phyloP scores from a whole-genome alignment of 2,888 invertebrate species.

The Branchellion lobata region DNA sequence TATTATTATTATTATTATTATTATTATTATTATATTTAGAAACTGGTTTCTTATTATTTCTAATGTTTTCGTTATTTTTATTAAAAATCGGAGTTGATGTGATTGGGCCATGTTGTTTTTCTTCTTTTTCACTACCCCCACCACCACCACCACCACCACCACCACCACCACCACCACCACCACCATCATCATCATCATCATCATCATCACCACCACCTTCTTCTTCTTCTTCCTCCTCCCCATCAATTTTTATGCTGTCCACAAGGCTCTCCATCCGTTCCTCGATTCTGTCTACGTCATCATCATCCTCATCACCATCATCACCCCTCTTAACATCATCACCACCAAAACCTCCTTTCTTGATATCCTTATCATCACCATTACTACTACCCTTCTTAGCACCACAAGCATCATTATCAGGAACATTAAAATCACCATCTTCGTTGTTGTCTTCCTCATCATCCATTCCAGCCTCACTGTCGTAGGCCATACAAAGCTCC shows the following conservation, averaged over 20 bases:
- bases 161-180: no score
- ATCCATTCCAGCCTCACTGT: not conserved
- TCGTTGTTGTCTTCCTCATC: not conserved
- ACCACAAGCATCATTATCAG: not conserved
- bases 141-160: not conserved
- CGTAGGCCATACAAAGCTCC: not conserved
- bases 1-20: no score
- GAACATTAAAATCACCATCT: not conserved
- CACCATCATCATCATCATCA: not conserved
- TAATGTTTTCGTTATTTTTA: no score
- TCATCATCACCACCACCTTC: no score
- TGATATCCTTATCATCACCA: no score
- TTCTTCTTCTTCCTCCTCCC: not conserved
- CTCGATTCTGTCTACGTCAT: no score
- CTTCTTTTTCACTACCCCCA: not conserved
- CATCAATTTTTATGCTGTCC: no score
- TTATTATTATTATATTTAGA: no score
- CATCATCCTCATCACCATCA: constrained; percentile 12
- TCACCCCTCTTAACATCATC: not conserved
- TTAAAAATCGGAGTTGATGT: not conserved
- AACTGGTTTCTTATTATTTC: no score
- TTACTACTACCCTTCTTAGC: not conserved
- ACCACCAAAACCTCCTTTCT: no score
- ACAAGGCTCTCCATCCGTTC: no score
- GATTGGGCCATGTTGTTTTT: not conserved